Evolutionary conservation across 2,888 invertebrate genomes (phyloP).

Genomic region (Formica aserva): DNA sequence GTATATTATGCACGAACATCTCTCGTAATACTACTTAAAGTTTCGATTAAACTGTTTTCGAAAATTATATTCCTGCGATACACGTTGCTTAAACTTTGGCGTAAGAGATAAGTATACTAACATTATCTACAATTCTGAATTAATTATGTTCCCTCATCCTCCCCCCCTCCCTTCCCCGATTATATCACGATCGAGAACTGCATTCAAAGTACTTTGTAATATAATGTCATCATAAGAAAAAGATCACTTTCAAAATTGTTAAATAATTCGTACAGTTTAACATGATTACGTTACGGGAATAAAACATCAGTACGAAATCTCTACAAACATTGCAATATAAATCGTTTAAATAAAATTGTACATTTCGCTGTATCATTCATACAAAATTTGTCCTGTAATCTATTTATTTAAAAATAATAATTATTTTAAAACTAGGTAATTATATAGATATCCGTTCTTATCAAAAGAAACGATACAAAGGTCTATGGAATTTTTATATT

Average conservation of each 20-base stretch:
- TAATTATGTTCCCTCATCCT: neutral
- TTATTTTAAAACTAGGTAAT: neutral
- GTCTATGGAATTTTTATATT: neutral
- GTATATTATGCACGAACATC: constrained; percentile 1
- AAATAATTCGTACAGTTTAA: neutral
- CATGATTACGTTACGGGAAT: neutral
- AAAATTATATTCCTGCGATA: neutral
- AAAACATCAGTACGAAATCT: neutral
- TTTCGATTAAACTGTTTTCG: constrained; percentile 22
- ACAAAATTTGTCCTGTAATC: neutral
- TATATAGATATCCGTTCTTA: neutral
- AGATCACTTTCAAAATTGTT: neutral
- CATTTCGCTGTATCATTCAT: neutral
- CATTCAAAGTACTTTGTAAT: neutral
- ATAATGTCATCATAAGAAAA: neutral
- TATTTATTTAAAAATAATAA: neutral
- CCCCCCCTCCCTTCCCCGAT: neutral
- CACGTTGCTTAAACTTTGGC: neutral
- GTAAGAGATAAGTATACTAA: too few relatives aligned
- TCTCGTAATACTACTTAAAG: constrained; percentile 23
- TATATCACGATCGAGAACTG: neutral
- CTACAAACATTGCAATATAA: neutral
- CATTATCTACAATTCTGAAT: neutral
- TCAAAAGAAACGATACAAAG: neutral
- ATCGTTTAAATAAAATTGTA: neutral